A percentile compares a stretch with the other conserved stretches of the same genome.
Conservation (phyloP, 2,888 invertebrate genomes). For the Brachypterus glaber region DNA sequence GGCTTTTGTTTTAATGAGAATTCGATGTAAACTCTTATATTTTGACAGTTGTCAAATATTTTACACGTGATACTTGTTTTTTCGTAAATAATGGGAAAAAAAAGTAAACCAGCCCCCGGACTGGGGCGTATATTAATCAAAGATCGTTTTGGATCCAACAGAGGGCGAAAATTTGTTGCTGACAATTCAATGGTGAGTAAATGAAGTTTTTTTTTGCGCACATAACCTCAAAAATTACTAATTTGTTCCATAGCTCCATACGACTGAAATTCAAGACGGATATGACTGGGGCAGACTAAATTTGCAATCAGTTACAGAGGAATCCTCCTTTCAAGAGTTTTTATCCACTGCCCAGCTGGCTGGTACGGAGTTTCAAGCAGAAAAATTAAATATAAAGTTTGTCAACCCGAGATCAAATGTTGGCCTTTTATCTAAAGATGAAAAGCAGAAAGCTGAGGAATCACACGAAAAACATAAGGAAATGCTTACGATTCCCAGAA, state of each 20-base stretch:
- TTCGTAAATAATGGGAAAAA: constrained; percentile 56
- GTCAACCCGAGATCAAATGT: constrained; percentile 53
- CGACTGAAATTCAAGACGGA: constrained; percentile 81
- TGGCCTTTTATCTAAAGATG: constrained; percentile 52
- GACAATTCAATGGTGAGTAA: constrained; percentile 62
- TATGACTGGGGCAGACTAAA: constrained; percentile 87
- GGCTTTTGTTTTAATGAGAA: no score
- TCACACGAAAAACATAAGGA: constrained; percentile 51
- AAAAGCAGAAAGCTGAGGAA: constrained; percentile 45
- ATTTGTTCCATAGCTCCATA: constrained; percentile 58
- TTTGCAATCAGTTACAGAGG: constrained; percentile 87
- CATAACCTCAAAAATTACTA: constrained; percentile 10
- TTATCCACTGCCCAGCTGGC: constrained; percentile 90
- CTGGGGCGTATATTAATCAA: constrained; percentile 66
- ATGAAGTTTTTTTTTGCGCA: constrained; percentile 21
- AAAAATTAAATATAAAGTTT: constrained; percentile 76
- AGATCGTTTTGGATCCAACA: constrained; percentile 60
- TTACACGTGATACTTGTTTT: background rate
- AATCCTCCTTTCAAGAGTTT: constrained; percentile 94
- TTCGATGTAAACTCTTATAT: no score
- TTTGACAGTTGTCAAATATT: constrained; percentile 1
- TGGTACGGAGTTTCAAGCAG: constrained; percentile 86
- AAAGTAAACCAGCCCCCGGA: constrained; percentile 47
- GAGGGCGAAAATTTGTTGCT: constrained; percentile 54
- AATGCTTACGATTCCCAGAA: constrained; percentile 71